Evolutionary conservation across 2,888 invertebrate genomes (phyloP), one percentile per base, ranked within the genome.

Genomic region (Apantesis nais): DNA sequence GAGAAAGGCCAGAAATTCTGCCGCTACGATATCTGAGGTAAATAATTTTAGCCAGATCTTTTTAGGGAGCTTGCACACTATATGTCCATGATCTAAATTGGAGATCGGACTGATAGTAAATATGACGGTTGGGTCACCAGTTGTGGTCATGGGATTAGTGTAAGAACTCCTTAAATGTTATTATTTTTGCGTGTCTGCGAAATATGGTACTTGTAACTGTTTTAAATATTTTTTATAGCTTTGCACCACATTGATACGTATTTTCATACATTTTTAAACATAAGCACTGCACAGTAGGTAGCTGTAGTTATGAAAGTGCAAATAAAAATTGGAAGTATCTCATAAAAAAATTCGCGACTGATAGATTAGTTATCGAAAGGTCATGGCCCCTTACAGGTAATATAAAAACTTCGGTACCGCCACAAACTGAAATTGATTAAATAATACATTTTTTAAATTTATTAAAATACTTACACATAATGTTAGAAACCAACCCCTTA

Each of bases 1-100:
- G 19, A 84, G 94, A 66, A 92, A 87, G 78, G 86, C 90, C 0
- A 90, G 94, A 75, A 91, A 90, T 67, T 90, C 96, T 3, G 84
- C 87, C 0, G 92, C 93, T 0, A 82, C 89, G 0, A 94, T 94
- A 25, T 83, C 88, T 0, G 95, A 94, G 93, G 94, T 94, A 87
- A 86, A 70, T 87, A 77, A 78, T 14, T 71, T 37, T 48, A 29
- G 29, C 16, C 55, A 22, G 5, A 41, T 58, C 44, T 44, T 60
- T 48, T 48, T 29, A 55, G 12, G 34, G 60, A 65, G 19, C 22
- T 69, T 39, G 29, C 69, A 62, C 52, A 62, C 19, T 70, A 39
- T 5, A 19, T 4, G 2, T n/a, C 39, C 31, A 34, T 39, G 52
- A 29, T 5, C 29, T n/a, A 37, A 64, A 48, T 22, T 29, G 31